Evolutionary conservation across 2,888 invertebrate genomes (phyloP).

Genomic region (Iselma pallidipennis): DNA sequence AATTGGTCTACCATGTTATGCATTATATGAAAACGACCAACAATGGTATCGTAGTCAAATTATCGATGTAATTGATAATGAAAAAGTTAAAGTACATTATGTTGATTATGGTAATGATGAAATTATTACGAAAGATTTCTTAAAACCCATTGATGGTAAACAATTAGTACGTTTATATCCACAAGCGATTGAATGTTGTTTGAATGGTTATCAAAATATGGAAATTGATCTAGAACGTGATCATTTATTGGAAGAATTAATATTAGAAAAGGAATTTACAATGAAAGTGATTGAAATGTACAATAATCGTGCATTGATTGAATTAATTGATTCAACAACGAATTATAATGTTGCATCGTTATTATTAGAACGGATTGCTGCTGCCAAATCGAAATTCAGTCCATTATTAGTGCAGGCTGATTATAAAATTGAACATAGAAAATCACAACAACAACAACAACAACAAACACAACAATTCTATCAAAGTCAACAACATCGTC

Average conservation of each 20-base stretch:
- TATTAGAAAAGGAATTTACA: conserved; percentile 66
- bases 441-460: conserved; percentile 4
- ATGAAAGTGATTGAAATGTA: conserved; percentile 63
- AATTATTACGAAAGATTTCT: conserved; percentile 63
- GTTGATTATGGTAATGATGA: conserved; percentile 97
- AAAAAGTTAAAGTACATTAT: conserved; percentile 69
- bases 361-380: conserved; percentile 50
- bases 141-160: conserved; percentile 68
- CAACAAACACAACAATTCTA: not conserved
- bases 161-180: conserved; percentile 66
- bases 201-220: conserved; percentile 67
- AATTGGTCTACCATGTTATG: conserved; percentile 72
- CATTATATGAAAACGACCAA: conserved; percentile 76
- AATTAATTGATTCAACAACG: conserved; percentile 63
- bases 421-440: conserved; percentile 47
- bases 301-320: conserved; percentile 63
- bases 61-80: conserved; percentile 52
- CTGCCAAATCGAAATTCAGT: conserved; percentile 47
- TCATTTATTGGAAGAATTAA: conserved; percentile 69
- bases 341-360: conserved; percentile 52
- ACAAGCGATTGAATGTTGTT: conserved; percentile 77
- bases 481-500: conserved; percentile 14
- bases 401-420: conserved; percentile 50
- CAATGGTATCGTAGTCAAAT: conserved; percentile 92
- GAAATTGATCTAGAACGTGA: conserved; percentile 62